phyloP scores from a whole-genome alignment of 2,797 vertebrate species.

The Poeciliopsis gracilis region DNA sequence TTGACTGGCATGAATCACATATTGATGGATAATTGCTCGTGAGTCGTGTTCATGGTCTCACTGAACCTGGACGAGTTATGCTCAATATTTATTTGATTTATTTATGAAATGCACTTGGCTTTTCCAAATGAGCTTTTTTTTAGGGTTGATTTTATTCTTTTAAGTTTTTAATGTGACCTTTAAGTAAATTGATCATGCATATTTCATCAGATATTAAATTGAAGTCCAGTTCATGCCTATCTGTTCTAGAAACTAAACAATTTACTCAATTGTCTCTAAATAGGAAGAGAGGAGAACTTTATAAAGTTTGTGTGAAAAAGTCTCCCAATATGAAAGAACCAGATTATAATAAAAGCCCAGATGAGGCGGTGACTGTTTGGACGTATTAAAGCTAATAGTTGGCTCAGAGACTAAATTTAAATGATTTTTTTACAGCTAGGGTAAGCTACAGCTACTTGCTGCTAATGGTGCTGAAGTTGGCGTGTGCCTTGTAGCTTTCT shows the following conservation, averaged over 20 bases:
- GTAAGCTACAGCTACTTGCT: no score
- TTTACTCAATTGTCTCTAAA: not conserved
- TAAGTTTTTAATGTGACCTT: not conserved
- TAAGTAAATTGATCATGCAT: not conserved
- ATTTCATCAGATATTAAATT: not conserved
- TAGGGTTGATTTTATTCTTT: not conserved
- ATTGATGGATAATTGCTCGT: not conserved
- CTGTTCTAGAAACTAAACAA: not conserved
- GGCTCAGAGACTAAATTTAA: not conserved
- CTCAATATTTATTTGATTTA: not conserved
- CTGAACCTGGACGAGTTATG: not conserved
- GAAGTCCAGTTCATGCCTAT: not conserved
- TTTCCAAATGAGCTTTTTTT: not conserved
- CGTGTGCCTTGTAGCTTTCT: not conserved
- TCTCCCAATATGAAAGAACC: not conserved
- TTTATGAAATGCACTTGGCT: not conserved
- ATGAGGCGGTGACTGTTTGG: not conserved
- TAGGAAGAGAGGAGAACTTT: not conserved
- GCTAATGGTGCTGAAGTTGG: not conserved
- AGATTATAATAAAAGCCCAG: not conserved
- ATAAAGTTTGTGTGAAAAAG: not conserved
- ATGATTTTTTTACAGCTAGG: not conserved
- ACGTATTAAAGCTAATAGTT: not conserved
- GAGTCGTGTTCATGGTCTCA: not conserved
- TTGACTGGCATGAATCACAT: not conserved